These are phyloP conservation scores for Arctocebus calabarensis DNA, from an alignment of 2,797 vertebrate species.

Conservation along the genomic window DNA sequence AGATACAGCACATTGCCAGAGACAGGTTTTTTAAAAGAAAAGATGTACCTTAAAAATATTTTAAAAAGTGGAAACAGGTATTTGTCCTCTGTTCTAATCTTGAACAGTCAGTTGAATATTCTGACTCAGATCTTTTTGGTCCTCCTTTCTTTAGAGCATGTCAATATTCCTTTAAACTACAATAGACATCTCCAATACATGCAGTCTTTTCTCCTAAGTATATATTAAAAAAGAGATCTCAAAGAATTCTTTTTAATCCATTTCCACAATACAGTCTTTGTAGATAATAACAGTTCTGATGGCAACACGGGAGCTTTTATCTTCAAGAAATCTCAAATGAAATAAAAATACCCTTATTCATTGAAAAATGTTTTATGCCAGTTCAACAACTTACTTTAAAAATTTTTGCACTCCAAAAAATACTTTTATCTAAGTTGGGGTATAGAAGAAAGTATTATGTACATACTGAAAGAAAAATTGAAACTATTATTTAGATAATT, in stretches of 20 bases:
- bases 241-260: conserved; percentile 70
- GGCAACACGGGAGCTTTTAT: conserved; percentile 65
- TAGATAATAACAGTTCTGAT: conserved; percentile 70
- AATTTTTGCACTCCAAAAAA: conserved; percentile 39
- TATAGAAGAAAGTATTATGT: background rate
- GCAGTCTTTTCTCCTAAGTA: background rate
- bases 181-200: conserved; percentile 38
- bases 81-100: conserved; percentile 20
- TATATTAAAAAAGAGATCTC: conserved; percentile 27
- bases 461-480: background rate
- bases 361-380: conserved; percentile 42
- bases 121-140: conserved; percentile 46
- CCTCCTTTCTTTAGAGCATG: conserved; percentile 27
- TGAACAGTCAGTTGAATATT: conserved; percentile 43
- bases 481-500: conserved; percentile 25
- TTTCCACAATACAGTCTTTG: conserved; percentile 65
- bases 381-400: conserved; percentile 46
- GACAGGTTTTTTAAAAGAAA: background rate
- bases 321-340: conserved; percentile 64
- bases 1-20: background rate
- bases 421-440: background rate
- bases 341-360: conserved; percentile 73
- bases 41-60: background rate
- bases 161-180: conserved; percentile 44
- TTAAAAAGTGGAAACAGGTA: background rate